Percentiles rank a stretch among this genome's conserved stretches.
Conservation (phyloP, 2,113 vertebrate genomes). For the Grus americana region DNA sequence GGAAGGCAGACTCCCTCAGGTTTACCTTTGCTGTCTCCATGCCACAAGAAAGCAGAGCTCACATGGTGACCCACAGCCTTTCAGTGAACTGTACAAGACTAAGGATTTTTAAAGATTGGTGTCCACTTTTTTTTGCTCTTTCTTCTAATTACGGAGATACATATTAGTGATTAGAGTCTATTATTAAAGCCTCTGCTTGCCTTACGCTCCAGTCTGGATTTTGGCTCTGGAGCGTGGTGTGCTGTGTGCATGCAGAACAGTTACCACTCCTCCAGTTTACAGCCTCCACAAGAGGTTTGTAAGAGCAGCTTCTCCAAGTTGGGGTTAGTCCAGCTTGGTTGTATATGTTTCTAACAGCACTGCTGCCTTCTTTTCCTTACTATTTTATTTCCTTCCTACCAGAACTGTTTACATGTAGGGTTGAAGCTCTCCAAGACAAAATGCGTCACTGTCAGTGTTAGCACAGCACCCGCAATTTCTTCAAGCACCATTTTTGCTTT, state of each 20-base stretch:
- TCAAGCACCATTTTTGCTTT: background rate
- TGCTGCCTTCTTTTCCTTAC: background rate
- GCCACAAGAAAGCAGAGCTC: background rate
- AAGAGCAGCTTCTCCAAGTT: constrained; percentile 6
- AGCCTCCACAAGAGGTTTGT: constrained; percentile 21
- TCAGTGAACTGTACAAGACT: background rate
- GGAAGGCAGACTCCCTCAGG: background rate
- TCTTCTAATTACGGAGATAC: background rate
- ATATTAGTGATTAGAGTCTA: background rate
- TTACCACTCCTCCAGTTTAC: constrained; percentile 4
- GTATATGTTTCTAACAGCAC: constrained; percentile 17
- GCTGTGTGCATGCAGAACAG: background rate
- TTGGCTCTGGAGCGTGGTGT: background rate
- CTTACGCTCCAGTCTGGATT: background rate
- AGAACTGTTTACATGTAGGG: constrained; percentile 4
- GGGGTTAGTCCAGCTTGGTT: background rate
- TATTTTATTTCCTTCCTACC: constrained; percentile 37
- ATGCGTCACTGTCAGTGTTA: background rate
- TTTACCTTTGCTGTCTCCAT: background rate
- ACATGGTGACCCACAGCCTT: background rate
- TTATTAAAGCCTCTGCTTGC: background rate
- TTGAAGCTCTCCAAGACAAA: constrained; percentile 19
- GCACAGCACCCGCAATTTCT: background rate
- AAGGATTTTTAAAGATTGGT: background rate
- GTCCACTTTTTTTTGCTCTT: background rate